Base-by-base conservation (phyloP, 2,113 vertebrate genomes). In the Archilochus colubris region DNA sequence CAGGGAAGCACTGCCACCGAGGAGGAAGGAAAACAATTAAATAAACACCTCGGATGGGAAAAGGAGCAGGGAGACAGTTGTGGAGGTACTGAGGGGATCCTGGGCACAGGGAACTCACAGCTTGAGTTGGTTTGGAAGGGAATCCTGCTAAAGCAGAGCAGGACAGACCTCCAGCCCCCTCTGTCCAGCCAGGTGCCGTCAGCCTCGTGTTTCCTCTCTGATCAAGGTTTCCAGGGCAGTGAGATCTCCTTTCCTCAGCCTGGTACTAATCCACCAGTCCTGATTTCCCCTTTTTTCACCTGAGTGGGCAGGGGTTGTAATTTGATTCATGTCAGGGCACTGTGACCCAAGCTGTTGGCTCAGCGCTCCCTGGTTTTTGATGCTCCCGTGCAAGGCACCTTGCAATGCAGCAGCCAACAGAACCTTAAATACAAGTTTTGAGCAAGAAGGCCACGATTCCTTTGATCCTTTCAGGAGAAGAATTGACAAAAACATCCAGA, bases 11-110 rank as follows among this genome's bases (percentile, higher is more conserved):
- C 95, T 83, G 95, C 96, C 91, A 50, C 88, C 6, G 33, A 90
- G 85, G 94, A 96, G 95, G 14, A 25, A 55, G 95, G 97, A 95
- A 98, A 98, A 98, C 98, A 98, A 98, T 98, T 96, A 97, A 97
- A 98, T 96, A 98, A 98, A 98, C 98, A 98, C 93, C 96, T 95
- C 64, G 3, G 22, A 20, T 2, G 46, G 77, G 44, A 72, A n/a
- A 22, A 44, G 79, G 89, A 66, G 38, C 84, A 11, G 64, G 55
- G 64, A 62, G 86, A 87, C 1, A 2, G 82, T 50, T 27, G 3
- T 0, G 4, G 51, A 31, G 75, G 61, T 4, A 1, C 57, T 48
- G 67, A 59, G 89, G 72, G 91, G 12, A 23, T 21, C 75, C 67
- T 7, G 31, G 82, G 77, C 44, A 46, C 44, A 46, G 8, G 76